phyloP scores from a whole-genome alignment of 1,140 invertebrate species.

The Pseudomyrmex sp. region DNA sequence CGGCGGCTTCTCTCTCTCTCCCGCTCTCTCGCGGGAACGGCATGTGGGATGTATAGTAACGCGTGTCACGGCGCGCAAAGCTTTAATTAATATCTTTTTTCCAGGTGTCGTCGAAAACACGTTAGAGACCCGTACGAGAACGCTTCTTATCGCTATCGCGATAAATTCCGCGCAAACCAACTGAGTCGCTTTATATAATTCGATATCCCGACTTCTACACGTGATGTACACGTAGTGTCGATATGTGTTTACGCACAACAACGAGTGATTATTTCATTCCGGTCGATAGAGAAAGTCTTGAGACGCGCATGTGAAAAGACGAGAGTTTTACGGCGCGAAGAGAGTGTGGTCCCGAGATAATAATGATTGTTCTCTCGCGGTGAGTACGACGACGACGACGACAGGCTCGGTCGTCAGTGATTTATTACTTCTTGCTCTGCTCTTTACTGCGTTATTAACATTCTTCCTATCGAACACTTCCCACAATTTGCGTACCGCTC shows the following conservation, averaged over 20 bases:
- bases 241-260: background rate
- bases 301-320: constrained; percentile 37
- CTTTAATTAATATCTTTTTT: constrained; percentile 57
- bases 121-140: constrained; percentile 10
- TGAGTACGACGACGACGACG: constrained; percentile 19
- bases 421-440: constrained; percentile 37
- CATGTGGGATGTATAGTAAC: constrained; percentile 25
- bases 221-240: background rate
- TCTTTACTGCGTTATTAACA: constrained; percentile 46
- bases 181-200: no score
- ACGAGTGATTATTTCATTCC: background rate
- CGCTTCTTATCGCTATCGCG: background rate
- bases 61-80: constrained; percentile 19
- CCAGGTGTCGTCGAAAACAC: constrained; percentile 40
- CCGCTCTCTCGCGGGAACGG: constrained; percentile 20
- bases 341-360: constrained; percentile 25
- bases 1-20: constrained; percentile 14
- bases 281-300: constrained; percentile 32
- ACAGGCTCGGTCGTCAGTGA: constrained; percentile 46
- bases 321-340: constrained; percentile 25
- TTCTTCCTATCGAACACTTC: constrained; percentile 43
- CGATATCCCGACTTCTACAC: no score
- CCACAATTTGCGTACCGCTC: constrained; percentile 40
- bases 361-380: constrained; percentile 38
- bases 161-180: background rate